Base-by-base conservation (phyloP, 2,113 vertebrate genomes). In the Melanotaenia duboulayi region DNA sequence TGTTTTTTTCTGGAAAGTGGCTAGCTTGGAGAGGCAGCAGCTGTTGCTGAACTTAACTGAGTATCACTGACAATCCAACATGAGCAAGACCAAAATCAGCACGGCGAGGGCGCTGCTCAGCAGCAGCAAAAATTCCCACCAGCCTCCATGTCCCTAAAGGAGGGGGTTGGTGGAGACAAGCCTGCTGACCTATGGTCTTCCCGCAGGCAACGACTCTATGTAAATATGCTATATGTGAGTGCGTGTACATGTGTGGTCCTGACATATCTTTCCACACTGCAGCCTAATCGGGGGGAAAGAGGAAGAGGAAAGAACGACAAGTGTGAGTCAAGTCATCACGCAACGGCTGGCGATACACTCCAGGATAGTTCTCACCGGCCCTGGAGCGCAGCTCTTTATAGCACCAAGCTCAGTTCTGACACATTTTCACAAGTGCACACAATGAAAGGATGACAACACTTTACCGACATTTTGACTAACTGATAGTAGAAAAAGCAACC, bases 281-380 rank as follows among this genome's bases (percentile, higher is more conserved):
- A 78, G 82, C 76, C 78, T 81, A 86, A 90, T 88, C 81, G 20
- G 79, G 71, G 64, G 84, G 80, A 78, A 75, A 74, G 67, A 69
- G 66, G 65, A 66, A 75, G 65, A 81, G 65, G 72, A 49, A 63
- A 80, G 78, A 78, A 76, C 39, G 86, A 85, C 85, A 88, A 87
- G 84, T 89, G 86, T 80, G 88, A 90, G 71, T 89, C 73, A 83
- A 91, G 81, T 84, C 61, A 71, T 87, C 90, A 89, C 83, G 83
- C 87, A 81, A 90, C 62, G 65, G 74, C 86, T 80, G 83, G 74
- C 60, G 74, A 87, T 83, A 71, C 76, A 85, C 80, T 87, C 55
- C 51, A 12, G 88, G 83, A 85, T 67, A 72, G 75, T 65, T 74
- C 75, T 70, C 86, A 62, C 64, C 4, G 42, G 74, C 83, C 89